Conservation (phyloP, 2,113 vertebrate genomes). For the Burhinus bistriatus region DNA sequence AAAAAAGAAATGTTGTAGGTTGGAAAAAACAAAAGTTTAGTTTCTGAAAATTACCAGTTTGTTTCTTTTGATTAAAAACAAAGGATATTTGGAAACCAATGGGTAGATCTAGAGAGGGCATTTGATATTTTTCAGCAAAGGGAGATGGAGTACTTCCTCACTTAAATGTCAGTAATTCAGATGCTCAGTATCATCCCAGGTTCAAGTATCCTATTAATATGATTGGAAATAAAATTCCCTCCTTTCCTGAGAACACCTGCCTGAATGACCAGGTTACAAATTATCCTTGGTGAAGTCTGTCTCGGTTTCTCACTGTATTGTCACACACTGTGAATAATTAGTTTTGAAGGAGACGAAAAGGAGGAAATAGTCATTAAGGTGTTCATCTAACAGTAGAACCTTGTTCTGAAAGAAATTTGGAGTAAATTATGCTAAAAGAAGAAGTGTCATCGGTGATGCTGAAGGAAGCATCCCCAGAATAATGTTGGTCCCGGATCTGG, state of each 20-base stretch:
- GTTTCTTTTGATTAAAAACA: background rate
- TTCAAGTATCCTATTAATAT: background rate
- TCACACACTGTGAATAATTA: slow-evolving; percentile 10
- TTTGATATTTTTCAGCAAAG: background rate
- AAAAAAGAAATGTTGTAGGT: background rate
- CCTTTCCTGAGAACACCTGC: background rate
- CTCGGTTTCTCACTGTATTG: background rate
- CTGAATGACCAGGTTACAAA: background rate
- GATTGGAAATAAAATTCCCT: background rate
- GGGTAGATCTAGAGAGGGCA: background rate
- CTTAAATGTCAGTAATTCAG: background rate
- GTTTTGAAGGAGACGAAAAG: background rate
- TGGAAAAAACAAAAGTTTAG: background rate
- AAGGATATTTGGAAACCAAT: background rate
- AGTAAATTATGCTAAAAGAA: background rate
- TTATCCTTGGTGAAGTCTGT: background rate
- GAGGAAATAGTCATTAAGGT: background rate
- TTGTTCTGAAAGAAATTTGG: background rate
- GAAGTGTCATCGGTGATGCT: background rate
- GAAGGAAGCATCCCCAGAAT: background rate
- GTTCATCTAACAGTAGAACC: background rate
- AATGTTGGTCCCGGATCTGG: background rate
- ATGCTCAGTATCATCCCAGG: background rate
- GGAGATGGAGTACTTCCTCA: background rate
- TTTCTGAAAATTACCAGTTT: background rate